Evolutionary conservation across 2,797 vertebrate species (phyloP), one percentile per base, ranked within the genome.

Genomic region (Cetoscarus ocellatus): DNA sequence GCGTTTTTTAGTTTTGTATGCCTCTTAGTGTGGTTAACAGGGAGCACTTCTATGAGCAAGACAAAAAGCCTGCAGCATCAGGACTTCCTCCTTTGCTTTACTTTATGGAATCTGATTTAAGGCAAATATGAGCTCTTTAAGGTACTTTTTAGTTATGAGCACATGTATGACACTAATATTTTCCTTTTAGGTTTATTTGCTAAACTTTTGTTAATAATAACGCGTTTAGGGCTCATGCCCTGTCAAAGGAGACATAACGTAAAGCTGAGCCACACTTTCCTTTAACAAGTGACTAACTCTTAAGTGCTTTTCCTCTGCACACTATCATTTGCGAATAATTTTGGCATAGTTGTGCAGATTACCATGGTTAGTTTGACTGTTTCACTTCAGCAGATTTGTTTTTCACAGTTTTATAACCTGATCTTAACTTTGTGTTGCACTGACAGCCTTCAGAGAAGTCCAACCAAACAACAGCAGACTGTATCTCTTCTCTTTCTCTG

Each of bases 361-460:
- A 27, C 15, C 63, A 3, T 11, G 15, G 55, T 12, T 44, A 13
- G 53, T 70, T 65, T 51, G 7, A 12, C 27, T 27, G 0, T 75
- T 63, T 70, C 10, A 60, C 15, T 67, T 66, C 52, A 43, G 18
- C 34, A 42, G 15, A 47, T 86, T 43, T 79, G 64, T 19, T 79
- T 39, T 70, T 42, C 34, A 74, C 61, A 62, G 49, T 80, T 45
- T 43, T 53, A 35, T 47, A 13, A 34, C 69, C 82, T 34, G 50
- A 66, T 61, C 58, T 72, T 14, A 59, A 45, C 17, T 55, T 63
- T 75, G 53, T 80, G 80, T 87, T 93, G 90, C 91, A 91, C 93
- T 91, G 91, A 91, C 88, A 93, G 94, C 95, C 95, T 95, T 44
- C 95, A 96, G 34, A 52, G 51, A 88, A 90, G 15, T 75, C 69